Percentiles rank a stretch among this genome's conserved stretches.
phyloP scores from a whole-genome alignment of 2,888 invertebrate genomes.

The Aethes cnicana region DNA sequence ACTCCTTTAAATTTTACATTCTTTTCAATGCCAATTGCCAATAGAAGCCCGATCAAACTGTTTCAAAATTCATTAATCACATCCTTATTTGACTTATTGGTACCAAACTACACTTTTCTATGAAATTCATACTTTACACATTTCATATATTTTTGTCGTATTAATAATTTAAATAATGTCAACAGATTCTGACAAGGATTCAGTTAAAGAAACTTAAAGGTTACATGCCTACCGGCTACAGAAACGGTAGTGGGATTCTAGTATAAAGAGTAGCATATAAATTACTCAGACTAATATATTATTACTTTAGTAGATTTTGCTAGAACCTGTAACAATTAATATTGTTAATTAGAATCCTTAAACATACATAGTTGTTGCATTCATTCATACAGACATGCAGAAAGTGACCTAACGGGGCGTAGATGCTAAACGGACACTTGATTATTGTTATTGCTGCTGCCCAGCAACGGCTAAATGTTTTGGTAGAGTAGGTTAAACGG shows the following conservation, averaged over 20 bases:
- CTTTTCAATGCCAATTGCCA: constrained; percentile 10
- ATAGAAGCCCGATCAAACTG: constrained; percentile 18
- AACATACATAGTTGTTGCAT: constrained; percentile 56
- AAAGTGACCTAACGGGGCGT: constrained; percentile 79
- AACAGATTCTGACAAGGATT: constrained; percentile 75
- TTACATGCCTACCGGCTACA: constrained; percentile 66
- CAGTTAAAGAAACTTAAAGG: constrained; percentile 51
- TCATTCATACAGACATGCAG: constrained; percentile 71
- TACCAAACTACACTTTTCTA: constrained; percentile 28
- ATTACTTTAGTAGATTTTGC: constrained; percentile 73
- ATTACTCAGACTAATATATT: constrained; percentile 56
- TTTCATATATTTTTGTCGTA: constrained; percentile 21
- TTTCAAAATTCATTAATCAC: constrained; percentile 24
- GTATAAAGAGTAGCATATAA: constrained; percentile 70
- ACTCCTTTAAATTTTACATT: too few relatives aligned
- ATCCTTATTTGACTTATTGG: constrained; percentile 20
- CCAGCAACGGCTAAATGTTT: constrained; percentile 55
- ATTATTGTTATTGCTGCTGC: constrained; percentile 52
- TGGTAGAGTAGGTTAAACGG: constrained; percentile 62
- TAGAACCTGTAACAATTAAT: constrained; percentile 74
- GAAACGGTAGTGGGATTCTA: constrained; percentile 72
- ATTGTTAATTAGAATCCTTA: constrained; percentile 66
- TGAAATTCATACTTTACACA: constrained; percentile 24
- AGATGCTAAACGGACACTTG: constrained; percentile 71
- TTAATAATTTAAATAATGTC: constrained; percentile 53